Evolutionary conservation across 1,140 invertebrate genomes (phyloP).

Genomic region (Apocrypta bakeri): DNA sequence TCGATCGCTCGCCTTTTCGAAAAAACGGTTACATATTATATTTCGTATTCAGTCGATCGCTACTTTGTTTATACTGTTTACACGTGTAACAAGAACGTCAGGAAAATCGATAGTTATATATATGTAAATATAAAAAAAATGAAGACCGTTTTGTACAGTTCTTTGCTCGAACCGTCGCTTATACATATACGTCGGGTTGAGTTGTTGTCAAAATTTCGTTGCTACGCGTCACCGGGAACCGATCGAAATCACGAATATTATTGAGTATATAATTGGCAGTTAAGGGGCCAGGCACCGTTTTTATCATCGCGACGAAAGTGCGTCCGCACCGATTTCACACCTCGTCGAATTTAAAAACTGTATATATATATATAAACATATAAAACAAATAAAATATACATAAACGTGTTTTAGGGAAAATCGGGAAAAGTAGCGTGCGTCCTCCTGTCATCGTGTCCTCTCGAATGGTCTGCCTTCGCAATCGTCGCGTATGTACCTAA

Average conservation of each 20-base stretch:
- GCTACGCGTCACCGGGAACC: not conserved
- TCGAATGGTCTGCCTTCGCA: slow-evolving; percentile 55
- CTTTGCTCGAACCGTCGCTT: not conserved
- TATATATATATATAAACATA: too few species aligned
- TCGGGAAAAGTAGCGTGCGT: not conserved
- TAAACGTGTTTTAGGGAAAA: too few species aligned
- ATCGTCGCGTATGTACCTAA: slow-evolving; percentile 73
- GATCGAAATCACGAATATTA: not conserved
- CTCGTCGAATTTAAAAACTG: too few species aligned
- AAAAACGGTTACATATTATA: not conserved
- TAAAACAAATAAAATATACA: too few species aligned
- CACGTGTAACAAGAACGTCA: too few species aligned
- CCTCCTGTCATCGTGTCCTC: not conserved
- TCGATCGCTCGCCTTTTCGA: not conserved
- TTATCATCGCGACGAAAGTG: not conserved
- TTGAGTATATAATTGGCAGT: not conserved
- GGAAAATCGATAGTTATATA: too few species aligned
- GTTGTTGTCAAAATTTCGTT: not conserved
- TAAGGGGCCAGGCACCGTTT: not conserved
- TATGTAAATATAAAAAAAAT: too few species aligned
- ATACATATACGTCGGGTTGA: not conserved
- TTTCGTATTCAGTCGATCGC: not conserved
- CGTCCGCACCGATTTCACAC: too few species aligned
- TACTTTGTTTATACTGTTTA: too few species aligned
- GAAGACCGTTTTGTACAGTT: not conserved